Conservation (phyloP, 2,888 invertebrate genomes). For the Drosophila acutilabella region DNA sequence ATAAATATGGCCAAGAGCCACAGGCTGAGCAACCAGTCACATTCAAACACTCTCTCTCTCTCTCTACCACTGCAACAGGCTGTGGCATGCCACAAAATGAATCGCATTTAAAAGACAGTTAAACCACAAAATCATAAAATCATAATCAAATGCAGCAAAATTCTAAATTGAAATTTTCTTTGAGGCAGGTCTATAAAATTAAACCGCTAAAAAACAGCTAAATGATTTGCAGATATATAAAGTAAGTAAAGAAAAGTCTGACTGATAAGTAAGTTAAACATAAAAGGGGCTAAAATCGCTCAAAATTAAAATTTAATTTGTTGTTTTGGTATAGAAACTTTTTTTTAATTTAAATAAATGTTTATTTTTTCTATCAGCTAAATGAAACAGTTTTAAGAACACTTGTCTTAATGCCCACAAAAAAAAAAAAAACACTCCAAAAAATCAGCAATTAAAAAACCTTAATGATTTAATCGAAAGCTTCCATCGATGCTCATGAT, state of each 20-base stretch:
- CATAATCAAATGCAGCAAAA: constrained; percentile 43
- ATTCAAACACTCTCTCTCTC: constrained; percentile 32
- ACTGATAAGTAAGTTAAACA: no score
- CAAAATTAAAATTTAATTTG: background rate
- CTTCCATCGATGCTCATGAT: constrained; percentile 1
- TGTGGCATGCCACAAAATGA: constrained; percentile 13
- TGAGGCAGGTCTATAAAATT: constrained; percentile 16
- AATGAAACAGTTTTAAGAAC: no score
- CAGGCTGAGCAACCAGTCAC: constrained; percentile 9
- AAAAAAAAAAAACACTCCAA: background rate
- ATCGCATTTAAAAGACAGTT: constrained; percentile 46
- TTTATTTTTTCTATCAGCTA: no score
- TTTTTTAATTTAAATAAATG: no score
- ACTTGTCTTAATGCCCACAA: background rate
- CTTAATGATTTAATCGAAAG: constrained; percentile 5
- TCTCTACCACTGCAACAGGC: constrained; percentile 11
- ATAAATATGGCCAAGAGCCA: constrained; percentile 41
- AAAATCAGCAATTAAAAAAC: background rate
- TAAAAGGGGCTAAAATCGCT: no score
- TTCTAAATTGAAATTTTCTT: constrained; percentile 6
- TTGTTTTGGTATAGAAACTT: no score
- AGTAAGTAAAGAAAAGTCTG: no score
- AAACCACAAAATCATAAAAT: constrained; percentile 47
- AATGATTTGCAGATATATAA: background rate
- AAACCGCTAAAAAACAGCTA: background rate